phyloP scores from a whole-genome alignment of 2,888 invertebrate species.

The Drosophila algonquin region DNA sequence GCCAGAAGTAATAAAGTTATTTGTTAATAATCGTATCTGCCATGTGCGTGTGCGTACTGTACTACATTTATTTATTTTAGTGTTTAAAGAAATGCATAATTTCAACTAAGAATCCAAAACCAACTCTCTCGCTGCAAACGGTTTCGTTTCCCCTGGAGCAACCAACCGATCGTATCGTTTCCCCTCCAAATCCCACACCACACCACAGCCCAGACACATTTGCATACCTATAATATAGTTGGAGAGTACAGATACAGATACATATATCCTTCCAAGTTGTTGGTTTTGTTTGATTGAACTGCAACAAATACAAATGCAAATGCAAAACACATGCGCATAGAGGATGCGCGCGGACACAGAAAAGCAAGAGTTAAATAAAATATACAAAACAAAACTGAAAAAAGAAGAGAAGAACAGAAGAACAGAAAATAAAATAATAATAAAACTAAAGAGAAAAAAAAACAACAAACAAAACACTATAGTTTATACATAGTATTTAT shows the following conservation, averaged over 20 bases:
- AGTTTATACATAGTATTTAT: slow-evolving; percentile 72
- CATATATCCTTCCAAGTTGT: slow-evolving; percentile 72
- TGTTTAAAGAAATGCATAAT: slow-evolving; percentile 20
- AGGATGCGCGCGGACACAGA: slow-evolving; percentile 42
- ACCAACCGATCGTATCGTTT: slow-evolving; percentile 9
- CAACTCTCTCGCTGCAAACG: slow-evolving; percentile 41
- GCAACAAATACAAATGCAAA: slow-evolving; percentile 42
- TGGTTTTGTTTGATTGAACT: slow-evolving; percentile 66
- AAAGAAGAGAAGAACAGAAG: slow-evolving; percentile 16
- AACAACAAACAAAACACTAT: slow-evolving; percentile 41
- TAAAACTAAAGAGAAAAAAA: slow-evolving; percentile 14
- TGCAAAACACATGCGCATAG: slow-evolving; percentile 40
- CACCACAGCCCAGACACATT: slow-evolving; percentile 14
- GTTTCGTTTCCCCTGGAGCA: slow-evolving; percentile 64
- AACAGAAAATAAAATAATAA: slow-evolving; percentile 18
- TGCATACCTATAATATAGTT: slow-evolving; percentile 1
- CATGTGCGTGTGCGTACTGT: slow-evolving; percentile 50
- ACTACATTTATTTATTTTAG: slow-evolving; percentile 52
- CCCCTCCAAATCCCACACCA: neutral
- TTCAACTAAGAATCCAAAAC: slow-evolving; percentile 8
- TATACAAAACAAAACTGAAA: slow-evolving; percentile 7
- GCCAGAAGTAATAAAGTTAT: slow-evolving; percentile 63
- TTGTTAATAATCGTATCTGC: slow-evolving; percentile 62
- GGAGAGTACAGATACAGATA: slow-evolving; percentile 18
- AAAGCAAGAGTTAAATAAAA: slow-evolving; percentile 7